Evolutionary conservation across 2,113 vertebrate genomes (phyloP), one percentile per base, ranked within the genome.

Genomic region (Scatophagus argus): DNA sequence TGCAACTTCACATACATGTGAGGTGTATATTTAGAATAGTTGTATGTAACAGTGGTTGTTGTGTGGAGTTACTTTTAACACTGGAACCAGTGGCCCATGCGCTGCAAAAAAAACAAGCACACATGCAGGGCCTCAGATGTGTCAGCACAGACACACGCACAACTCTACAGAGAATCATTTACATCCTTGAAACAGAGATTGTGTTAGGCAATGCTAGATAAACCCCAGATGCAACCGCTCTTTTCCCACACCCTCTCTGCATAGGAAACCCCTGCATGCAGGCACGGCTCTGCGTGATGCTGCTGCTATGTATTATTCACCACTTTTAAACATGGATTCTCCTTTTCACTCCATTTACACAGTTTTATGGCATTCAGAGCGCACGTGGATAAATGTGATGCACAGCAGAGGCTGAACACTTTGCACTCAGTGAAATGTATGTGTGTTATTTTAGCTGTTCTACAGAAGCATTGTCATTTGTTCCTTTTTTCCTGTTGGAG

Each of bases 261-360:
- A 46, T 29, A 85, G 87, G 87, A 89, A 84, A 86, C 83, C 88
- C 86, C 88, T 36, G 74, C 62, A 38, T 67, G 61, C 55, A 87
- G 71, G 77, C 78, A 78, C 64, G 52, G 38, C 54, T 55, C 70
- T 85, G 84, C n/a, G 43, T 88, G 83, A 89, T 81, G 66, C 81
- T 79, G 80, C 85, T 43, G 21, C 25, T 1, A 90, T 90, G 71
- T 58, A 89, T 92, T 91, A 91, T 90, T 93, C 69, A 91, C 49
- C 58, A 60, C 67, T 8, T 79, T 80, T 21, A 75, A 86, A 82
- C 85, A 77, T 73, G 69, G 80, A 79, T 84, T 82, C 83, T 85
- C 71, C 66, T 73, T 88, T 86, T 89, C 79, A 81, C 67, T 74
- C 36, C 27, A 23, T 83, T 86, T 51, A 46, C 36, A 76, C 51